These are phyloP conservation scores for Acanthosepion lycidas DNA, from an alignment of 2,888 invertebrate species.

Conservation along the genomic window DNA sequence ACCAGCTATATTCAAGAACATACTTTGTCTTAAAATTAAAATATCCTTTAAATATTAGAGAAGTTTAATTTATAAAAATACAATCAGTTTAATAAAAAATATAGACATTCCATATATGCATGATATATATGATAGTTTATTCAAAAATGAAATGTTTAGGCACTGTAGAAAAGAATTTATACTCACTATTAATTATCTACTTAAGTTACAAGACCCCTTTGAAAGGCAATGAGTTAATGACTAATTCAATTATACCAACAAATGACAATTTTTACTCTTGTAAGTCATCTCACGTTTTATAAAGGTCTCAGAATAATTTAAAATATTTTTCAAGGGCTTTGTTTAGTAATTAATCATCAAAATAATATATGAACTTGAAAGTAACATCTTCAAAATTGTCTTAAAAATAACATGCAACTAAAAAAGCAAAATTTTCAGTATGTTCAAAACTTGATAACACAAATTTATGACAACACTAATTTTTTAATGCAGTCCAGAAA, in stretches of 20 bases:
- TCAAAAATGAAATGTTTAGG: too few relatives aligned
- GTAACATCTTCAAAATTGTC: background rate
- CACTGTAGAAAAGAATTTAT: background rate
- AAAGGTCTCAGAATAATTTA: background rate
- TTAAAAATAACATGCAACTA: constrained; percentile 18
- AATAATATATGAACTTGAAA: too few relatives aligned
- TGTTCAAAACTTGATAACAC: background rate
- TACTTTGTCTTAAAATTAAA: background rate
- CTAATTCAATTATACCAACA: background rate
- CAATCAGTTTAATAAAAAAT: background rate
- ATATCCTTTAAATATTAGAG: background rate
- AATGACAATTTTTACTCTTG: background rate
- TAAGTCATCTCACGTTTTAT: background rate
- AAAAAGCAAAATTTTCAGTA: background rate
- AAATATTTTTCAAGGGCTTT: background rate
- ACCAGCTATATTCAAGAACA: too few relatives aligned
- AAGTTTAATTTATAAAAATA: background rate
- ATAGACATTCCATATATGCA: too few relatives aligned
- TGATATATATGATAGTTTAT: too few relatives aligned
- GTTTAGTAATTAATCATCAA: background rate
- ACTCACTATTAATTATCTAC: background rate
- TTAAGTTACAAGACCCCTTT: background rate
- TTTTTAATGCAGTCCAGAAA: constrained; percentile 21
- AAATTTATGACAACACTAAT: background rate
- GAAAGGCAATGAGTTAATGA: background rate